Evolutionary conservation across 2,888 invertebrate species (phyloP), one percentile per base, ranked within the genome.

Genomic region (Cryptus armator): DNA sequence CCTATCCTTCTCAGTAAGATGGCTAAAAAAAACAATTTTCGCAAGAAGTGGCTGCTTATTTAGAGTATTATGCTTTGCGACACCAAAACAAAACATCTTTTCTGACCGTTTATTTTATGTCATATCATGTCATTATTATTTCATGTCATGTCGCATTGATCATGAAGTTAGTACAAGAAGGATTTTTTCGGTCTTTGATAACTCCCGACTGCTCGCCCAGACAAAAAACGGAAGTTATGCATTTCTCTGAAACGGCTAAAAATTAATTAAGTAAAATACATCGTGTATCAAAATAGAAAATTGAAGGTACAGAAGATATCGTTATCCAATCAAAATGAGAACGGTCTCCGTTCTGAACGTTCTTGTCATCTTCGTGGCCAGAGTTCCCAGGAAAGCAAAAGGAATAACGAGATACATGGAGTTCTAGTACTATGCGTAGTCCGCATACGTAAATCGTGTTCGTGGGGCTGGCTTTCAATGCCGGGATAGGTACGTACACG

Each of bases 371-470:
- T 12, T 67, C 24, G 46, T 29, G 46, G 68, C n/a, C 16, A 48
- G 19, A 68, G 68, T n/a, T 67, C 46, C 46, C 46, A 48, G 3
- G 46, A 19, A 29, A 68, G 14, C 48, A 48, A 46, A 68, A 68
- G 46, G 68, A 19, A 68, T n/a, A 68, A 29, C n/a, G 48, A 68
- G 68, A 68, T 48, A 68, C 24, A n/a, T 32, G 68, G 48, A 46
- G 48, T 46, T 68, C 29, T 46, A 68, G 48, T 68, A 14, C 48
- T 29, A 48, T 48, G 68, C 68, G 48, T 48, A 48, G 68, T 46
- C 14, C 68, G 6, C 68, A 48, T 29, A 29, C 24, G 48, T 29
- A 29, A 44, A 19, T 12, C 19, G 66, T 19, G 24, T 7, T 14
- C 9, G 32, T 64, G 62, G 16, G 66, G 66, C 7, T 37, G 0